Evolutionary conservation across 2,113 vertebrate genomes (phyloP).

Genomic region (Paramormyrops kingsleyae): DNA sequence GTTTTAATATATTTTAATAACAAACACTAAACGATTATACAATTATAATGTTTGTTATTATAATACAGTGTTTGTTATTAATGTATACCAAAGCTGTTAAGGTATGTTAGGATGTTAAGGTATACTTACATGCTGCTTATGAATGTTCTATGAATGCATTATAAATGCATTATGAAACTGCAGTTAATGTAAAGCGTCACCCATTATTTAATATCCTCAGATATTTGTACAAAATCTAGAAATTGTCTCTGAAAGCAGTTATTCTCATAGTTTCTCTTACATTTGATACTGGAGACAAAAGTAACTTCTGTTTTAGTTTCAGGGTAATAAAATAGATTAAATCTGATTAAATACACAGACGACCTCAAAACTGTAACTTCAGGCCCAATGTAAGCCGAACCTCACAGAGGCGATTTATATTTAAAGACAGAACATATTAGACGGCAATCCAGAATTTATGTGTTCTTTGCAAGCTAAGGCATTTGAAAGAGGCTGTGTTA

Average conservation of each 20-base stretch:
- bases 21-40: not conserved
- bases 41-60: not conserved
- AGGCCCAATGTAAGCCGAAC: not conserved
- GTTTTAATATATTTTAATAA: not conserved
- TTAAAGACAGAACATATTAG: not conserved
- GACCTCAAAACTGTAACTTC: not conserved
- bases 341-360: not conserved
- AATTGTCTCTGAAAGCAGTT: not conserved
- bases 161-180: too few species aligned
- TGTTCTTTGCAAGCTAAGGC: conserved; percentile 11
- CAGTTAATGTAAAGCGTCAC: not conserved
- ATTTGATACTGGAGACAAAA: not conserved
- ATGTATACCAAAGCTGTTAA: not conserved
- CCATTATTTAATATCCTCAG: not conserved
- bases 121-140: too few species aligned
- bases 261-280: not conserved
- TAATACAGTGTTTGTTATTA: not conserved
- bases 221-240: not conserved
- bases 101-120: not conserved
- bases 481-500: not conserved
- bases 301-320: not conserved
- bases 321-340: not conserved
- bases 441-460: not conserved
- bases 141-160: too few species aligned
- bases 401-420: not conserved